Percentiles rank a stretch among this genome's conserved stretches.
Conservation (phyloP, 2,888 invertebrate genomes). For the Cremastinae sp. region DNA sequence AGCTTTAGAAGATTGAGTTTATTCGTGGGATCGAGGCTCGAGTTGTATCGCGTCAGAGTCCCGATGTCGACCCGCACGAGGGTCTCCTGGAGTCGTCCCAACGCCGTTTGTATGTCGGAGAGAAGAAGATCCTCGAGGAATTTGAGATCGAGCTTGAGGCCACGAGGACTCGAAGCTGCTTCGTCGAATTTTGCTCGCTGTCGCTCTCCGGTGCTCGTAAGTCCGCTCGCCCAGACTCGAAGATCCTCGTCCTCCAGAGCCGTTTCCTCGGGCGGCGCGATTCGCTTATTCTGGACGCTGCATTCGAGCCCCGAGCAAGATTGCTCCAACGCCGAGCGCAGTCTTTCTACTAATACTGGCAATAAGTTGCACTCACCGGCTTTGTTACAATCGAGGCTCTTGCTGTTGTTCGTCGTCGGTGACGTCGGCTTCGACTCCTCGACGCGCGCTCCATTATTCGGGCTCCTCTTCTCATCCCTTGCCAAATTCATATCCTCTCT, state of each 20-base stretch:
- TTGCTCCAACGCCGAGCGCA: slow-evolving; percentile 79
- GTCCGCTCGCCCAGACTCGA: slow-evolving; percentile 78
- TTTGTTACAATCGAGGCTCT: slow-evolving; percentile 82
- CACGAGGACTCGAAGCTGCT: slow-evolving; percentile 26
- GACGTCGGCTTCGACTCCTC: slow-evolving; percentile 53
- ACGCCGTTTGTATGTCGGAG: slow-evolving; percentile 89
- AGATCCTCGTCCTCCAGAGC: slow-evolving; percentile 87
- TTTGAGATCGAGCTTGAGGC: slow-evolving; percentile 77
- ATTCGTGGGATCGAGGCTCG: slow-evolving; percentile 81
- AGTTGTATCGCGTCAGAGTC: slow-evolving; percentile 82
- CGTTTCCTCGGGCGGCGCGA: slow-evolving; percentile 82
- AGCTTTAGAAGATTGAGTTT: slow-evolving; percentile 85
- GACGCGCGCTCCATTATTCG: slow-evolving; percentile 56
- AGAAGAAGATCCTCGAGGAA: slow-evolving; percentile 84
- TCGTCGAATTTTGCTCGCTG: slow-evolving; percentile 41
- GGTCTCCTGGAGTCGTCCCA: slow-evolving; percentile 88
- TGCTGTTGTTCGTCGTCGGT: slow-evolving; percentile 77
- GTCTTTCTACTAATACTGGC: slow-evolving; percentile 80
- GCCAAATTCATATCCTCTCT: slow-evolving; percentile 31
- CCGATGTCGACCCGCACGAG: slow-evolving; percentile 82
- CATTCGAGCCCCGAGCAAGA: slow-evolving; percentile 67
- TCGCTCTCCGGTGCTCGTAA: slow-evolving; percentile 68
- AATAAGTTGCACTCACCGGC: slow-evolving; percentile 79
- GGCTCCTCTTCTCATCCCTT: slow-evolving; percentile 21
- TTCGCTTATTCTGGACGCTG: slow-evolving; percentile 64